Conservation (phyloP, 2,888 invertebrate genomes). For the Lithophane semibrunnea region DNA sequence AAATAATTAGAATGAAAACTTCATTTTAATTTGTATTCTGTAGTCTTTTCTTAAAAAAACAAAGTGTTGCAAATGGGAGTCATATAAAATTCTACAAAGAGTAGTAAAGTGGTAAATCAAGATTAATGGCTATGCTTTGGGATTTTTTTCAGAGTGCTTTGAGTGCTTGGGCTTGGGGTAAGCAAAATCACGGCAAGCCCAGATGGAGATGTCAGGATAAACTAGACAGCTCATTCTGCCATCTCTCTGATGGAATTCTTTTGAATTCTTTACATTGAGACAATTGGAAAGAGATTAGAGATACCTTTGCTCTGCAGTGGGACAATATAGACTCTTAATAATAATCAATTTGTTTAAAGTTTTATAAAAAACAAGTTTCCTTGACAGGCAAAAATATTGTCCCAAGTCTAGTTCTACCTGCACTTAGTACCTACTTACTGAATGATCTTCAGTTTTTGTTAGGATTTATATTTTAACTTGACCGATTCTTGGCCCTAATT, state of each 20-base stretch:
- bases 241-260: too few relatives aligned
- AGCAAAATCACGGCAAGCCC: background rate
- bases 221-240: background rate
- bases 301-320: background rate
- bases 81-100: background rate
- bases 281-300: background rate
- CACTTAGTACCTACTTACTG: background rate
- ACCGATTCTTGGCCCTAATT: background rate
- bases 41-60: background rate
- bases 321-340: background rate
- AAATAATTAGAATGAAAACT: background rate
- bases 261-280: background rate
- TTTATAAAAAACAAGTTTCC: too few relatives aligned
- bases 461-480: background rate
- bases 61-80: background rate
- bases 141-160: background rate
- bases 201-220: background rate
- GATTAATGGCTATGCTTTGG: background rate
- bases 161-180: background rate
- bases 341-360: background rate
- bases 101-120: background rate
- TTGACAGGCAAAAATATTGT: background rate
- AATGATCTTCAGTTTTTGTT: background rate
- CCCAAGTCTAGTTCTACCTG: background rate
- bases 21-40: background rate